These are phyloP conservation scores for Atopsyche davidsoni DNA, from an alignment of 1,140 invertebrate genomes.

Conservation along the genomic window DNA sequence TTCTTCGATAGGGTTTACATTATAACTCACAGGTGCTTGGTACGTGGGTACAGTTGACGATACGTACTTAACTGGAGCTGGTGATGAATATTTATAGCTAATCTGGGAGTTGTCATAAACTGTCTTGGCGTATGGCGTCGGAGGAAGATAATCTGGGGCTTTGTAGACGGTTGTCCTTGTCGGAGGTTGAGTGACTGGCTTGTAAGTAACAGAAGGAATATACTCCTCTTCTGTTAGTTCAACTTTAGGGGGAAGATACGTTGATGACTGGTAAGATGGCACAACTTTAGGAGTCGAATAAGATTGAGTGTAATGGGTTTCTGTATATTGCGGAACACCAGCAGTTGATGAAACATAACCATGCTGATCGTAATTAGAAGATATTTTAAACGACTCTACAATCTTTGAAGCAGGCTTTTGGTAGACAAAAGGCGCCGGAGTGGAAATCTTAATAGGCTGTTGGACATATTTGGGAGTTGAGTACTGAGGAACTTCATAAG, in stretches of 20 bases:
- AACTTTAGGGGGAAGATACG: constrained; percentile 21
- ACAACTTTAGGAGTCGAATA: constrained; percentile 9
- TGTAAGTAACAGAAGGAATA: constrained; percentile 1
- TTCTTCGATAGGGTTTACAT: constrained; percentile 26
- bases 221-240: constrained; percentile 12
- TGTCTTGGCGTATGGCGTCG: constrained; percentile 15
- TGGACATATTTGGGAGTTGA: constrained; percentile 8
- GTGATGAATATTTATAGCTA: constrained; percentile 10
- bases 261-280: constrained; percentile 21
- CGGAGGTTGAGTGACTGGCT: constrained; percentile 7
- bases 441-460: constrained; percentile 23
- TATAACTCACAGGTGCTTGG: constrained; percentile 11
- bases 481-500: constrained; percentile 15
- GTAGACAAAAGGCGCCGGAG: constrained; percentile 23
- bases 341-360: constrained; percentile 14
- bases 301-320: constrained; percentile 8
- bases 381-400: constrained; percentile 24
- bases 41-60: constrained; percentile 22
- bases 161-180: constrained; percentile 32
- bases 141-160: constrained; percentile 40
- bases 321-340: constrained; percentile 4
- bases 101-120: constrained; percentile 5
- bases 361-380: constrained; percentile 22
- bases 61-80: constrained; percentile 11
- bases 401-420: constrained; percentile 18